These are phyloP conservation scores for Aethes cnicana DNA, from an alignment of 2,888 invertebrate genomes.

Conservation along the genomic window DNA sequence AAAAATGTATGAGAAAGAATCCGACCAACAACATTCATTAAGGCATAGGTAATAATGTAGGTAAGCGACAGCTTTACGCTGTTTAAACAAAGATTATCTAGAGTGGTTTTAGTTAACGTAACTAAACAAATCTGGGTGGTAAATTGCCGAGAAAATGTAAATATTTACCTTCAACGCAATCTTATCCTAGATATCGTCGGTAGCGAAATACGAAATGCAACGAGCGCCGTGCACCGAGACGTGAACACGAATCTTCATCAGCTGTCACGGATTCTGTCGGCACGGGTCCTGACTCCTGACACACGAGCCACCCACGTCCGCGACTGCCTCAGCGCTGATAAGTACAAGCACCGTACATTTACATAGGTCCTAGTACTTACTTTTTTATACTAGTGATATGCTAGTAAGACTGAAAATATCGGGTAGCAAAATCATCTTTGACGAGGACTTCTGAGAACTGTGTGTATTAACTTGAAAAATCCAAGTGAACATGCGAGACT, in stretches of 20 bases:
- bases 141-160: conserved; percentile 3
- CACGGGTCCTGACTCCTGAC: conserved; percentile 23
- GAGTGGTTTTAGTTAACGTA: too few species aligned
- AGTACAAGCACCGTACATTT: too few species aligned
- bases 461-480: conserved; percentile 7
- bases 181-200: conserved; percentile 22
- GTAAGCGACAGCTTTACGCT: too few species aligned
- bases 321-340: conserved; percentile 9
- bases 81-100: too few species aligned
- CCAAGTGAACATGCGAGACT: background rate
- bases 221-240: conserved; percentile 28
- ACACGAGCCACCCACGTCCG: conserved; percentile 27
- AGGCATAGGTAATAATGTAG: too few species aligned
- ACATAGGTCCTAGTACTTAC: too few species aligned
- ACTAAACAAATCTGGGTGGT: too few species aligned
- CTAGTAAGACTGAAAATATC: background rate
- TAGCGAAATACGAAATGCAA: conserved; percentile 25
- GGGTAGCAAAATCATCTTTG: background rate
- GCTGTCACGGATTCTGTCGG: conserved; percentile 38
- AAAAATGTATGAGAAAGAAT: too few species aligned
- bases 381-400: too few species aligned
- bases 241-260: conserved; percentile 38
- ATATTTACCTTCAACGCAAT: background rate
- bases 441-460: background rate
- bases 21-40: too few species aligned